Conservation (phyloP, 2,888 invertebrate species). For the Apoderus coryli region DNA sequence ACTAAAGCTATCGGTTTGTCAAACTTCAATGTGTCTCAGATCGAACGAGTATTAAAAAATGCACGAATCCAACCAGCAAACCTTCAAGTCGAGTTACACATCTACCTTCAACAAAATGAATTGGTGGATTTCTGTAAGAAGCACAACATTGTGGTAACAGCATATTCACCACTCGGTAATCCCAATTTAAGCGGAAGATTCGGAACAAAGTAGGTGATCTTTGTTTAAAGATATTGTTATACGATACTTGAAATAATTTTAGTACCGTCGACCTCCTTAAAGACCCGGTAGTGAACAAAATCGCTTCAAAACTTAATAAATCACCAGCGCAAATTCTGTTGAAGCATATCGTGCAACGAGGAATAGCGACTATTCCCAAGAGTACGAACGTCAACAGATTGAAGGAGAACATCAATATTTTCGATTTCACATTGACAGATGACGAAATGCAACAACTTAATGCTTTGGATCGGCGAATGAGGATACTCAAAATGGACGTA, state of each 20-base stretch:
- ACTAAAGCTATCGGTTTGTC: conserved; percentile 72
- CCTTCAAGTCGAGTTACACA: conserved; percentile 61
- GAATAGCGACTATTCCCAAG: conserved; percentile 68
- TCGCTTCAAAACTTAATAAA: conserved; percentile 45
- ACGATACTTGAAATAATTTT: background rate
- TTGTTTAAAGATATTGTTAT: background rate
- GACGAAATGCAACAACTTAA: conserved; percentile 47
- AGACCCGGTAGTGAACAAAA: conserved; percentile 37
- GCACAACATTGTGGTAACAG: conserved; percentile 54
- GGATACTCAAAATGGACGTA: conserved; percentile 56
- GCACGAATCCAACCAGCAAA: conserved; percentile 47
- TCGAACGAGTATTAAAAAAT: conserved; percentile 45
- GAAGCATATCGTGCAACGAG: conserved; percentile 55
- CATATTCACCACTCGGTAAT: conserved; percentile 67
- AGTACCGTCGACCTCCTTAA: conserved; percentile 40
- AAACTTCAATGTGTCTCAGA: conserved; percentile 64
- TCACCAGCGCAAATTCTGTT: conserved; percentile 62
- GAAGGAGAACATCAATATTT: conserved; percentile 59
- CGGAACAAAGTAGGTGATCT: conserved; percentile 36
- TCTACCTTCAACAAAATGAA: conserved; percentile 58
- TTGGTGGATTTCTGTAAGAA: conserved; percentile 46
- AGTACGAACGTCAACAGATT: conserved; percentile 61
- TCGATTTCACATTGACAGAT: conserved; percentile 51
- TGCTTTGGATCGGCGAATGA: conserved; percentile 49
- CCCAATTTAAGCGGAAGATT: conserved; percentile 37